Conservation (phyloP, 92 coral and sea anemone species). For the Phymanthus crucifer region DNA sequence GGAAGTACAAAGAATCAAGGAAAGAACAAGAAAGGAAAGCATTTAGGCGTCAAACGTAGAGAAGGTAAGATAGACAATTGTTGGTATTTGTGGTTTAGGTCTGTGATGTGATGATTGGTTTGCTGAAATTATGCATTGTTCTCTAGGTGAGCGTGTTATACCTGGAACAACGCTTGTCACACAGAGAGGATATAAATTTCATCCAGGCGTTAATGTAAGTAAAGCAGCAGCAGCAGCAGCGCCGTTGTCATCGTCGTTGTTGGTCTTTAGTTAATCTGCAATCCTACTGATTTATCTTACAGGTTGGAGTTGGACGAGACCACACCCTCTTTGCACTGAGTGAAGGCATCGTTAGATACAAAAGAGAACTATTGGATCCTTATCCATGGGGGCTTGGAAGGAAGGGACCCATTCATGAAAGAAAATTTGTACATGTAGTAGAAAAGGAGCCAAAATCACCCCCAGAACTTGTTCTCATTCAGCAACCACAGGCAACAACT, state of each 20-base stretch:
- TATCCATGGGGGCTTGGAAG: slow-evolving; percentile 91
- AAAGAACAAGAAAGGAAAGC: slow-evolving; percentile 80
- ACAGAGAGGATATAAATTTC: slow-evolving; percentile 87
- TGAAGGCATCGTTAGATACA: slow-evolving; percentile 84
- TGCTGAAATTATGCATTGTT: neutral
- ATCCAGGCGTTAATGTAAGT: slow-evolving; percentile 94
- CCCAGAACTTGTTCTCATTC: slow-evolving; percentile 72
- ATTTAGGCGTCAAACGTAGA: slow-evolving; percentile 82
- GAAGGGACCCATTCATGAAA: slow-evolving; percentile 78
- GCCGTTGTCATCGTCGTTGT: too few species aligned
- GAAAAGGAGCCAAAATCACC: slow-evolving; percentile 41
- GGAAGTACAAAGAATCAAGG: slow-evolving; percentile 97
- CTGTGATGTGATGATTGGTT: neutral
- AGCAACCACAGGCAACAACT: slow-evolving; percentile 2
- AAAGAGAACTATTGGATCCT: slow-evolving; percentile 79
- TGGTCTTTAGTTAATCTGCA: too few species aligned
- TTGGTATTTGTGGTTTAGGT: neutral
- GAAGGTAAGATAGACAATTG: slow-evolving; percentile 62
- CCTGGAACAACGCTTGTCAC: slow-evolving; percentile 90
- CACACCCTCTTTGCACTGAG: slow-evolving; percentile 83
- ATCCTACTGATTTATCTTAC: neutral
- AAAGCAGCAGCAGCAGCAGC: too few species aligned
- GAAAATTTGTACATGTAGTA: slow-evolving; percentile 81
- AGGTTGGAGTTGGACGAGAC: slow-evolving; percentile 98
- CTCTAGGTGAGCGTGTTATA: slow-evolving; percentile 85